A percentile compares a stretch with the other conserved stretches of the same genome.
Evolutionary conservation across 2,113 vertebrate genomes (phyloP).

Genomic region (Notechis scutatus): DNA sequence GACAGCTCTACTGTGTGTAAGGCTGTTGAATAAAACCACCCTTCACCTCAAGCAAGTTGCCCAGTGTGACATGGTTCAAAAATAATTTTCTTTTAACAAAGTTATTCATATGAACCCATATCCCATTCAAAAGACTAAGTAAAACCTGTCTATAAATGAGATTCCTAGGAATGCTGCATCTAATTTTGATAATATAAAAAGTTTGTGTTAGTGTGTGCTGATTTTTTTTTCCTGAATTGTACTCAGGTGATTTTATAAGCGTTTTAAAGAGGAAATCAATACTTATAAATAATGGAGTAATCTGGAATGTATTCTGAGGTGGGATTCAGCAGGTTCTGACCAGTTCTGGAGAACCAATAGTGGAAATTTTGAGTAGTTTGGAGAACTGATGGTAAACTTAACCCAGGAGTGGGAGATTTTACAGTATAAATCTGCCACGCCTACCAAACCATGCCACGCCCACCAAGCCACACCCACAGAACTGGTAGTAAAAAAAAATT

Average conservation of each 20-base stretch:
- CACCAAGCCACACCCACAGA: too few relatives aligned
- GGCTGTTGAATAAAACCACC: background rate
- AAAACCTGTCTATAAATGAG: background rate
- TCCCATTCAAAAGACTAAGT: background rate
- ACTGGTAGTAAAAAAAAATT: too few relatives aligned
- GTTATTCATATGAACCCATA: background rate
- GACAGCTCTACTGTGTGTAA: background rate
- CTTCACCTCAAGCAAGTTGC: background rate
- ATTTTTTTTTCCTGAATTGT: background rate
- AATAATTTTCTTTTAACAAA: background rate
- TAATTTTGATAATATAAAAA: background rate
- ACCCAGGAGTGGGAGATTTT: too few relatives aligned
- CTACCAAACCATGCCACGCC: too few relatives aligned
- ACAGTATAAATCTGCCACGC: too few relatives aligned
- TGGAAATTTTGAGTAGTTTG: too few relatives aligned
- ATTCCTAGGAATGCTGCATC: background rate
- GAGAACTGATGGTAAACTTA: too few relatives aligned
- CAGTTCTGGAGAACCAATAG: too few relatives aligned
- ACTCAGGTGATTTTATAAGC: slow-evolving; percentile 1
- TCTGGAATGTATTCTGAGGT: background rate
- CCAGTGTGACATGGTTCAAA: background rate
- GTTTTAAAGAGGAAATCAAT: background rate
- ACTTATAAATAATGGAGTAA: slow-evolving; percentile 25
- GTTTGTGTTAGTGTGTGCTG: background rate
- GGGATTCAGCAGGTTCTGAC: too few relatives aligned